These are phyloP conservation scores for Ptychobarbus kaznakovi DNA, from an alignment of 2,797 vertebrate genomes.

Conservation along the genomic window DNA sequence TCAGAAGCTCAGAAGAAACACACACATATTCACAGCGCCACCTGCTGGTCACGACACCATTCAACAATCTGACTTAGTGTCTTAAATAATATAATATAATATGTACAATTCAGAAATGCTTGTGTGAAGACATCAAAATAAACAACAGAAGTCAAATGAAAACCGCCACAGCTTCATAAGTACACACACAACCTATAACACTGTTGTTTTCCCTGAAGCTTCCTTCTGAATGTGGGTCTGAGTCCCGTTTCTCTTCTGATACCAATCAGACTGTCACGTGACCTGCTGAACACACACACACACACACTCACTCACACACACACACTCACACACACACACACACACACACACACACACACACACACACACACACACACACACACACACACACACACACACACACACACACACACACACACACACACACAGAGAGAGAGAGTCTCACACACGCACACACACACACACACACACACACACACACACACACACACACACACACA, in stretches of 20 bases:
- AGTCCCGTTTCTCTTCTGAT: not conserved
- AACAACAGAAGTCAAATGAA: not conserved
- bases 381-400: too few relatives aligned
- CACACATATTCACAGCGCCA: not conserved
- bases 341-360: too few relatives aligned
- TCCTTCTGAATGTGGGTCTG: not conserved
- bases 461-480: not conserved
- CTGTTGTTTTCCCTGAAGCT: not conserved
- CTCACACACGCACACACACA: not conserved
- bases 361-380: too few relatives aligned
- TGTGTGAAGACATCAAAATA: not conserved
- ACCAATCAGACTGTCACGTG: not conserved
- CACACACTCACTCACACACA: not conserved
- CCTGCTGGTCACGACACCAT: not conserved
- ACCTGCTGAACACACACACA: not conserved
- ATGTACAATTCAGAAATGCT: not conserved
- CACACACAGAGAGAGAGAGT: too few relatives aligned
- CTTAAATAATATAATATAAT: not conserved
- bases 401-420: too few relatives aligned
- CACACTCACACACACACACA: too few relatives aligned
- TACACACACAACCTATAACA: not conserved
- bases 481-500: not conserved
- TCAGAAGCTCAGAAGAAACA: not conserved
- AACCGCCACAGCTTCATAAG: not conserved
- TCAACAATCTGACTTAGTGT: rapidly evolving